Evolutionary conservation across 2,888 invertebrate species (phyloP), one percentile per base, ranked within the genome.

Genomic region (Phyto melanocephala): DNA sequence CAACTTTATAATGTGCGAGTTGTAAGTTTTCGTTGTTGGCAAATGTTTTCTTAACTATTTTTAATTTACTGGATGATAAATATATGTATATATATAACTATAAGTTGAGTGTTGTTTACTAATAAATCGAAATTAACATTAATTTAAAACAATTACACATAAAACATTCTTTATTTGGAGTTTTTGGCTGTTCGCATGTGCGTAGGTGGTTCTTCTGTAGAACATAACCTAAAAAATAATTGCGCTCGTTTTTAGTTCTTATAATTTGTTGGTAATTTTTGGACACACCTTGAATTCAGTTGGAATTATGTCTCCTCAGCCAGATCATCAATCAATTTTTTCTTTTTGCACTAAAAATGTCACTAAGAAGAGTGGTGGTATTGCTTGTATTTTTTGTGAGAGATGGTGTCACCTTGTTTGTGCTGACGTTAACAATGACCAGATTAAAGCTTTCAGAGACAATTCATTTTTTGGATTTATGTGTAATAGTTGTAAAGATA

Each of bases 391-490:
- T 42, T 7, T 42, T 42, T 42, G 42, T 42, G 15, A 42, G 6
- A n/a, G 15, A 20, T 35, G 60, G 60, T 60, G 42, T 15, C 60
- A 60, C 24, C 42, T 42, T n/a, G 8, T 13, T n/a, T 60, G 60
- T 42, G 65, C 50, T 20, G 33, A 47, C 47, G 65, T 50, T 47
- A 50, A 4, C 20, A 47, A 50, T n/a, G 50, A 65, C 6, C 47
- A 50, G 20, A 33, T 65, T 1, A 65, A 50, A 40, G 35, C 20
- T 8, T 20, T 50, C 13, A 65, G 47, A 35, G 50, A 17, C 11
- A 65, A 65, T 8, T n/a, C 28, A 11, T 47, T 47, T 13, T 33
- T 65, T 33, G 65, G 65, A 42, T 65, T 65, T 17, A 17, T 65
- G 8, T 65, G 65, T 17, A 33, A 15, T 7, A 42, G 15, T n/a